Conservation (phyloP, 2,888 invertebrate genomes). For the Peribatodes rhomboidaria region DNA sequence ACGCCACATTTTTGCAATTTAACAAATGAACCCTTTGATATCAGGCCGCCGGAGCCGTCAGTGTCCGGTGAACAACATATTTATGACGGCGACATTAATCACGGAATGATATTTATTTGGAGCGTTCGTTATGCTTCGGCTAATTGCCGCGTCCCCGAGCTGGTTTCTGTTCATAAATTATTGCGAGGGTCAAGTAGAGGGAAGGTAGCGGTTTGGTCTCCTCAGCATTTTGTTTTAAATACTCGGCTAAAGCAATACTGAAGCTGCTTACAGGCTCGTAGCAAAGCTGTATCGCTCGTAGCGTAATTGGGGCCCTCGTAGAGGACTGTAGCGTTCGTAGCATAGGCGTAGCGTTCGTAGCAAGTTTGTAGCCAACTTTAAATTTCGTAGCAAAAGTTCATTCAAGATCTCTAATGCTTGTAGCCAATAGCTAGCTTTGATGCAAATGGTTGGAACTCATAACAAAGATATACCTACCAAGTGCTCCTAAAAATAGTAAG, state of each 20-base stretch:
- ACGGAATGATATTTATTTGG: constrained; percentile 83
- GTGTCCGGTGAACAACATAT: constrained; percentile 62
- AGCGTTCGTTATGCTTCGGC: constrained; percentile 82
- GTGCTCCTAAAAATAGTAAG: neutral
- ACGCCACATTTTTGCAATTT: constrained; percentile 23
- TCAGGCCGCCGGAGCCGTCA: constrained; percentile 16
- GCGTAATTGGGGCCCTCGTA: neutral
- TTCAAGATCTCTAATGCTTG: neutral
- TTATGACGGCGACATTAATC: constrained; percentile 79
- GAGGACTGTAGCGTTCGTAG: neutral
- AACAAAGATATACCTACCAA: neutral
- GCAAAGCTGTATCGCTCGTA: neutral
- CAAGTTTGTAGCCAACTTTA: neutral
- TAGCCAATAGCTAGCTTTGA: neutral
- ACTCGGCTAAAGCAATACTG: neutral
- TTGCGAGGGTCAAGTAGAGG: constrained; percentile 59
- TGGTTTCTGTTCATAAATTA: constrained; percentile 80
- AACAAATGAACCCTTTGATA: constrained; percentile 35
- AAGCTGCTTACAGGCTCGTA: neutral
- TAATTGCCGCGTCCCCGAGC: constrained; percentile 82
- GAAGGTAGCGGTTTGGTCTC: constrained; percentile 32
- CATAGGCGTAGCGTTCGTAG: neutral
- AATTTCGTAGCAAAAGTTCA: neutral
- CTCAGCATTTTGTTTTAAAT: constrained; percentile 5
- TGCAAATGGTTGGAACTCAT: neutral